Conservation (phyloP, 2,888 invertebrate species). For the Andrena fulva region DNA sequence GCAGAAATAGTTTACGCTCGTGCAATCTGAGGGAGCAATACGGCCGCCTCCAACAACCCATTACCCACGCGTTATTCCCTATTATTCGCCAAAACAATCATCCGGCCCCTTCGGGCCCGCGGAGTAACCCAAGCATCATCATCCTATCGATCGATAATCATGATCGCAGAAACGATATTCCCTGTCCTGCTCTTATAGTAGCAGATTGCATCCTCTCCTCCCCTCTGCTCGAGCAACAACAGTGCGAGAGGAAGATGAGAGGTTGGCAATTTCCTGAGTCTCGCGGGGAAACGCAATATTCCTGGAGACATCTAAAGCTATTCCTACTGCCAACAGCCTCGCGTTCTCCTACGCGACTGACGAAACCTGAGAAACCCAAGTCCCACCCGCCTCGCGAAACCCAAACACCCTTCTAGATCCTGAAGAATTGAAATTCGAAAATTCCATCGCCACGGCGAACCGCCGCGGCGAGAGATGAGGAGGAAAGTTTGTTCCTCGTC, state of each 20-base stretch:
- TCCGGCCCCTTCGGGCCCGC: constrained; percentile 42
- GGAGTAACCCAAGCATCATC: constrained; percentile 50
- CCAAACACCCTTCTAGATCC: too few relatives aligned
- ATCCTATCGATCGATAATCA: constrained; percentile 66
- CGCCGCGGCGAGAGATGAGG: background rate
- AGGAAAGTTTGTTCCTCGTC: constrained; percentile 16
- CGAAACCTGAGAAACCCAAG: too few relatives aligned
- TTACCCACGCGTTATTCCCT: constrained; percentile 55
- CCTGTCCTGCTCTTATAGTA: constrained; percentile 40
- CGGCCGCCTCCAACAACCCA: constrained; percentile 44
- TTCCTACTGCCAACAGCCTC: too few relatives aligned
- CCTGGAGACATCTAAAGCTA: constrained; percentile 19
- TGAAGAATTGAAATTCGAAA: too few relatives aligned
- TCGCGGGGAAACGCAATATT: constrained; percentile 35
- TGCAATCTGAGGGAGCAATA: constrained; percentile 21
- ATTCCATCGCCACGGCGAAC: too few relatives aligned
- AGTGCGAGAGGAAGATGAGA: background rate
- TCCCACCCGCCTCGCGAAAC: too few relatives aligned
- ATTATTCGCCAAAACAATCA: constrained; percentile 62
- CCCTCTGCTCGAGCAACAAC: background rate
- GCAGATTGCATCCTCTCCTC: constrained; percentile 48
- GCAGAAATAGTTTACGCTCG: constrained; percentile 50
- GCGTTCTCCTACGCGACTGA: too few relatives aligned
- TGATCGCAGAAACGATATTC: constrained; percentile 59
- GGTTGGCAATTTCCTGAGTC: background rate